Percentiles rank a stretch among this genome's conserved stretches.
Evolutionary conservation across 2,113 vertebrate genomes (phyloP).

Genomic region (Agelaius tricolor): DNA sequence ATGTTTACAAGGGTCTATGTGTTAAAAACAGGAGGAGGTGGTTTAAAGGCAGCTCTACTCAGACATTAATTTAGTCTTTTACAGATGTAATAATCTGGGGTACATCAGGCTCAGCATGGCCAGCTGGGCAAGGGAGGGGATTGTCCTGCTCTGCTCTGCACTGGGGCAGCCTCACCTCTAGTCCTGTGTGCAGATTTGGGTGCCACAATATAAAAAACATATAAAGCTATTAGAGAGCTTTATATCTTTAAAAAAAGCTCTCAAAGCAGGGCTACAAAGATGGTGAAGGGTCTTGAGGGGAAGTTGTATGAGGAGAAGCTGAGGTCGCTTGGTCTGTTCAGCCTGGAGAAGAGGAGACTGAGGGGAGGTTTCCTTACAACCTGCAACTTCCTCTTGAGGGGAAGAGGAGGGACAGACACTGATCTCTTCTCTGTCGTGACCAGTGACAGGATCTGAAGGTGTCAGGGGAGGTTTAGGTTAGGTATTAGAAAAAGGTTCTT

Average conservation of each 20-base stretch:
- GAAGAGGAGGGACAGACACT: neutral
- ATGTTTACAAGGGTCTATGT: neutral
- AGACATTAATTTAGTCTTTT: neutral
- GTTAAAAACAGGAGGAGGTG: neutral
- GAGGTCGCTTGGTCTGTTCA: neutral
- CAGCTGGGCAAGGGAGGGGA: accelerated
- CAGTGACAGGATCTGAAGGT: neutral
- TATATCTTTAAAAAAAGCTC: no score
- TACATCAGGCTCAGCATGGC: accelerated
- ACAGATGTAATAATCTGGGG: neutral
- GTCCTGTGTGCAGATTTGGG: neutral
- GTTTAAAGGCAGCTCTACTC: neutral
- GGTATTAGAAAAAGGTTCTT: neutral
- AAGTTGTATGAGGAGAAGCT: accelerated
- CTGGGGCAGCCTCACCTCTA: accelerated
- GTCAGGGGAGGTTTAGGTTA: neutral
- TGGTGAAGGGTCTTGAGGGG: neutral
- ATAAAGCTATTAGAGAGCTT: neutral
- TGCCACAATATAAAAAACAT: neutral
- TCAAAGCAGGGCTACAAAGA: neutral
- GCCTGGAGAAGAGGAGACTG: neutral
- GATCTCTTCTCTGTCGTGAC: neutral
- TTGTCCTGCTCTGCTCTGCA: neutral
- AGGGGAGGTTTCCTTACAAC: accelerated
- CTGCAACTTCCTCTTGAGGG: accelerated